Conservation (phyloP, 2,113 vertebrate species). For the Hiodon tergisus region DNA sequence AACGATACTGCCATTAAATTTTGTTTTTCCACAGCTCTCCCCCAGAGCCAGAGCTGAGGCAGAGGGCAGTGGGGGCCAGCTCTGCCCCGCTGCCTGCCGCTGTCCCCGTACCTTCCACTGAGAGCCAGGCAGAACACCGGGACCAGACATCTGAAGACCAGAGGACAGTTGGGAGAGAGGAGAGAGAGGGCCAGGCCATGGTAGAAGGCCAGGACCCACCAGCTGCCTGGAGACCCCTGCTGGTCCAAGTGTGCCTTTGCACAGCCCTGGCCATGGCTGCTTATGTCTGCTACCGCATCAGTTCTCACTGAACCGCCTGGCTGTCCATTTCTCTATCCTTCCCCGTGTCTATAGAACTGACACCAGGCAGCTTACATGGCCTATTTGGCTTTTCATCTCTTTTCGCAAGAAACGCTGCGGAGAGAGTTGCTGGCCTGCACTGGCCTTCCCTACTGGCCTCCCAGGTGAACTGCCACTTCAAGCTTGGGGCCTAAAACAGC, state of each 20-base stretch:
- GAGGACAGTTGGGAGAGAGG: conserved; percentile 38
- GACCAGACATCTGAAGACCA: conserved; percentile 43
- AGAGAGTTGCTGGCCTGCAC: too few species aligned
- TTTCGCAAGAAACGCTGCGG: background rate
- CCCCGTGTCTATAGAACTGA: conserved; percentile 8
- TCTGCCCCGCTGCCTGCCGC: background rate
- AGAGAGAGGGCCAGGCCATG: conserved; percentile 21
- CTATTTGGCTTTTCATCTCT: background rate
- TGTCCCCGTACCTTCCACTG: background rate
- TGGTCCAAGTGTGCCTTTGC: conserved; percentile 81
- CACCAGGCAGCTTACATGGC: background rate
- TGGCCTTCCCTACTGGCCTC: too few species aligned
- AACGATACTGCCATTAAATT: too few species aligned
- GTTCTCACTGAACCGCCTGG: conserved; percentile 73
- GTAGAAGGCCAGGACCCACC: background rate
- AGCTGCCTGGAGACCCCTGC: conserved; percentile 73
- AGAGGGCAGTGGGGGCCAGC: conserved; percentile 25
- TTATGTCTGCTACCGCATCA: conserved; percentile 85
- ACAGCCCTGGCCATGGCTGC: conserved; percentile 77
- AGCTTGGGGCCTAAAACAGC: too few species aligned
- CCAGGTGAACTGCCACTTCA: too few species aligned
- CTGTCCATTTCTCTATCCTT: conserved; percentile 23
- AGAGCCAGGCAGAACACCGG: conserved; percentile 23
- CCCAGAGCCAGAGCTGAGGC: conserved; percentile 40
- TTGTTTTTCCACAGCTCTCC: conserved; percentile 34